These are phyloP conservation scores for Cheirogaleus medius DNA, from an alignment of 2,113 vertebrate genomes.

Conservation along the genomic window DNA sequence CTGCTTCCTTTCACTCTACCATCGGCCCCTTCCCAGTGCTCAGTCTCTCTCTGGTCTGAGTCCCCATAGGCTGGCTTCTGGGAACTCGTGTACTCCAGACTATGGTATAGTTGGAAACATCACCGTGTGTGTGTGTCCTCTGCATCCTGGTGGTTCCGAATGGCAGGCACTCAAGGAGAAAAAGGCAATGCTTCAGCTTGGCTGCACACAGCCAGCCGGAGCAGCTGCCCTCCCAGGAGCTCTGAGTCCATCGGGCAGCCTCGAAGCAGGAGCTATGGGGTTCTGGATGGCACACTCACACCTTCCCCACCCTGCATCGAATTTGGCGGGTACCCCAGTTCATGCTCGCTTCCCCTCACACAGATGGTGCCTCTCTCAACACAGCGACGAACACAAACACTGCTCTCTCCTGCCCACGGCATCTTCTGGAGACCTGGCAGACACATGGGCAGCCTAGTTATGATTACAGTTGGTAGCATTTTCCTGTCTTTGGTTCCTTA, in stretches of 20 bases:
- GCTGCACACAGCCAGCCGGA: background rate
- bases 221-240: background rate
- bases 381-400: background rate
- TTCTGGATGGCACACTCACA: background rate
- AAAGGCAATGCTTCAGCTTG: background rate
- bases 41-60: background rate
- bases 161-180: slow-evolving; percentile 28
- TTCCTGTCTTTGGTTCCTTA: slow-evolving; percentile 11
- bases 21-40: background rate
- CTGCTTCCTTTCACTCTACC: background rate
- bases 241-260: background rate
- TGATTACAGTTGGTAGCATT: background rate
- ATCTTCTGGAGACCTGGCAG: background rate
- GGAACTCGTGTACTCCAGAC: background rate
- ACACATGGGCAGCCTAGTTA: background rate
- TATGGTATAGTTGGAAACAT: background rate
- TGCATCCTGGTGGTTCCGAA: background rate
- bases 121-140: background rate
- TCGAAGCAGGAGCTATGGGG: background rate
- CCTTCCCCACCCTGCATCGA: background rate
- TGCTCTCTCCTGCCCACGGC: background rate
- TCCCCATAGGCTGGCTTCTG: background rate
- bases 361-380: background rate
- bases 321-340: background rate
- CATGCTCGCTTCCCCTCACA: background rate